A percentile compares a stretch with the other conserved stretches of the same genome.
phyloP scores from a whole-genome alignment of 2,113 vertebrate species.

The Vimba vimba region DNA sequence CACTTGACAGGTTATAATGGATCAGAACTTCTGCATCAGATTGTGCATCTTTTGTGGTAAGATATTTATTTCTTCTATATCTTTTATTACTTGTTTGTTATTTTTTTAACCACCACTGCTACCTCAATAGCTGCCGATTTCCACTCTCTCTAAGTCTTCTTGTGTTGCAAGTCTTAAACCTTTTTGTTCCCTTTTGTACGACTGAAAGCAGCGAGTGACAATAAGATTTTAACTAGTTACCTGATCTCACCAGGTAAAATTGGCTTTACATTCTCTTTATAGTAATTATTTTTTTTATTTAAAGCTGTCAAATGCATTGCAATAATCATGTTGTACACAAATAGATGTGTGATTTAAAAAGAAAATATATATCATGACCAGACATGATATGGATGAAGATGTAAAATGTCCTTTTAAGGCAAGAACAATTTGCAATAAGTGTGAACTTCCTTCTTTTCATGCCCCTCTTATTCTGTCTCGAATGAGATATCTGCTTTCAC shows the following conservation, averaged over 20 bases:
- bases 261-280: background rate
- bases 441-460: background rate
- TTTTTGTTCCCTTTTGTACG: background rate
- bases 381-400: background rate
- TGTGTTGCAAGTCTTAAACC: background rate
- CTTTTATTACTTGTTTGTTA: background rate
- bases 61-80: background rate
- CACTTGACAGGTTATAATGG: background rate
- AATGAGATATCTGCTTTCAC: background rate
- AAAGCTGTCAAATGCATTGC: background rate
- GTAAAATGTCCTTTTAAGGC: background rate
- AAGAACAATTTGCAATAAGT: background rate
- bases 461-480: background rate
- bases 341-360: too few species aligned
- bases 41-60: constrained; percentile 22
- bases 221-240: background rate
- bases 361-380: too few species aligned
- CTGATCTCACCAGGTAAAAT: background rate
- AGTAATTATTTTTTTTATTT: background rate
- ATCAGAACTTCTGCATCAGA: background rate
- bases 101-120: too few species aligned
- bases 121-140: background rate
- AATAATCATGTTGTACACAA: background rate
- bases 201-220: background rate
- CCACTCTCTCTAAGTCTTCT: background rate